Base-by-base conservation (phyloP, 2,888 invertebrate genomes). In the Brassicogethes aeneus region DNA sequence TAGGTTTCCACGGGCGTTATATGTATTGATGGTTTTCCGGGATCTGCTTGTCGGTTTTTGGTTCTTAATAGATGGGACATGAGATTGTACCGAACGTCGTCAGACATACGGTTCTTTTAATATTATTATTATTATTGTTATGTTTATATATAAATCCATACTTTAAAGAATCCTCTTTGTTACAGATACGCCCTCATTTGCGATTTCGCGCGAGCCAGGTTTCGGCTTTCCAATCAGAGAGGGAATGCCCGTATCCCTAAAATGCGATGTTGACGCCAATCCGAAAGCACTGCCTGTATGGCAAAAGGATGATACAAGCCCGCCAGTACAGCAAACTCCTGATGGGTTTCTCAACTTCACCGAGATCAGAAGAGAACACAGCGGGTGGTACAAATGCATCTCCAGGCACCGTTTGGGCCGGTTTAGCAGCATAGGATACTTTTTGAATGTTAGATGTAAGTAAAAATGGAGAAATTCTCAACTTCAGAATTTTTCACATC, bases 201-300 rank as follows among this genome's bases (percentile, higher is more conserved):
- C 87, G 62, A 91, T 92, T 68, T 90, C 89, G 47, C 81, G 92
- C 53, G 83, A 87, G 70, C 92, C 92, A n/a, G 91, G 89, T 37
- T 93, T 92, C 68, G 92, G 92, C 38, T 83, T 87, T 66, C 85
- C 91, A 16, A 77, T 94, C 53, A 75, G 83, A 46, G 91, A 92
- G 65, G 92, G 92, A 45, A 87, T 88, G 63, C 80, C 89, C 47
- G 87, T 93, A 47, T 88, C 89, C 41, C 71, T 94, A 54, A 86
- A 89, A 66, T 94, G 94, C 61, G 89, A 90, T 67, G 91, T 93
- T 47, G 92, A 93, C 71, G 88, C 93, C 56, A 92, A 93, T 72
- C 94, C 94, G 13, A 80, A 84, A 40, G 86, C 90, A 39, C 74
- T 80, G 37, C 89, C 91, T 36, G 75, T 85, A 58, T 92, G 92